Conservation (phyloP, 2,797 vertebrate species). For the Pogonophryne albipinna region DNA sequence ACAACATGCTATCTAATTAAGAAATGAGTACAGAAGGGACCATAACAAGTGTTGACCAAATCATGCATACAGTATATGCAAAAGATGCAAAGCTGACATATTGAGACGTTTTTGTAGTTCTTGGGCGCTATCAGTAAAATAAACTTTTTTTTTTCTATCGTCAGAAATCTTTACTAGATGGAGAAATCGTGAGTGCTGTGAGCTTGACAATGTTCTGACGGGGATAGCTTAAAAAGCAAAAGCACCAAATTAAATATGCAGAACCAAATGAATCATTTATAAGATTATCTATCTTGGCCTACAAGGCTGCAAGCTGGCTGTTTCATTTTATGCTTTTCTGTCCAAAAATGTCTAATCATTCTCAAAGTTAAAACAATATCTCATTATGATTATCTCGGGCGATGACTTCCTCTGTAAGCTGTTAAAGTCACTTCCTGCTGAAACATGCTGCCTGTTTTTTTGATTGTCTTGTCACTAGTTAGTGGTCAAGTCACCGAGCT, state of each 20-base stretch:
- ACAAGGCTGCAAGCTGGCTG: constrained; percentile 15
- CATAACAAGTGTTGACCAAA: constrained; percentile 22
- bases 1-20: constrained; percentile 34
- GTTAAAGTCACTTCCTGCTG: background rate
- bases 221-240: constrained; percentile 63
- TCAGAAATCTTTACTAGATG: background rate
- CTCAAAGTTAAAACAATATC: background rate
- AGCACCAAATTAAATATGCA: constrained; percentile 76
- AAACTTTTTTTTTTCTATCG: background rate
- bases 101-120: background rate
- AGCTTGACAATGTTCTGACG: constrained; percentile 49
- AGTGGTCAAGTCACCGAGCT: constrained; percentile 30
- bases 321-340: constrained; percentile 46
- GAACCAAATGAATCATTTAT: constrained; percentile 76
- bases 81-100: constrained; percentile 16
- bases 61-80: constrained; percentile 6
- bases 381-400: background rate
- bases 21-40: constrained; percentile 3
- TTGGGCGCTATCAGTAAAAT: background rate
- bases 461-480: constrained; percentile 43
- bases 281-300: constrained; percentile 69
- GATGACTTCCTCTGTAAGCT: background rate
- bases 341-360: constrained; percentile 26
- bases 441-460: background rate
- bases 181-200: constrained; percentile 18